Evolutionary conservation across 2,113 vertebrate genomes (phyloP), one percentile per base, ranked within the genome.

Genomic region (Lepus americanus): DNA sequence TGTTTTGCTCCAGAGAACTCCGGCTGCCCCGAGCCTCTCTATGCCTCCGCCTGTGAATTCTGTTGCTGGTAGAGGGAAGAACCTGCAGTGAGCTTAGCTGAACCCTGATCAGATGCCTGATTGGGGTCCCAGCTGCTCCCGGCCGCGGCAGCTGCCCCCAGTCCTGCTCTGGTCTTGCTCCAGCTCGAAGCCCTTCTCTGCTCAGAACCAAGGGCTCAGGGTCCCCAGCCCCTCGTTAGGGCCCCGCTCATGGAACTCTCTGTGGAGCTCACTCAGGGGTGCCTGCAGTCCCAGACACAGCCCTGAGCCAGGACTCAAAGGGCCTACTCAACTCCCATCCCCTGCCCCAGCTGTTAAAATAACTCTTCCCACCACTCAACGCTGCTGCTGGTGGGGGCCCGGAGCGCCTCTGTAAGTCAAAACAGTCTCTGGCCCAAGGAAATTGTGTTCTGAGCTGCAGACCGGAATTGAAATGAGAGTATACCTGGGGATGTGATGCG

Each of bases 71-170:
- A 19, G 55, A 55, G 10, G 55, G 55, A 55, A 55, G 55, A 59
- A 59, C 55, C 55, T 5, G 19, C 19, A 59, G 55, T 14, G 19
- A 59, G 55, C 19, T 59, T 59, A 59, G 55, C 55, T 13, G 55
- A 59, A 59, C 55, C 55, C 55, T 19, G 19, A 19, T 20, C 13
- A 44, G 13, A 69, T 2, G 5, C 13, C 6, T 2, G 0, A 5
- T 12, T 25, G 49, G 17, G 31, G 9, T 53, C 3, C 20, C 3
- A 11, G 81, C 29, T 84, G 29, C 39, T 69, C 81, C 9, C 14
- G 5, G 13, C 14, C 16, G 1, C 29, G 9, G 14, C 0, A 9
- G 9, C 29, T 66, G 4, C 4, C 33, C 3, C 17, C 0, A 33
- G 63, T 6, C 64, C 80, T 16, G 31, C 29, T 3, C 63, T 1